phyloP scores from a whole-genome alignment of 92 coral and sea anemone species.

The Galaxea fascicularis region DNA sequence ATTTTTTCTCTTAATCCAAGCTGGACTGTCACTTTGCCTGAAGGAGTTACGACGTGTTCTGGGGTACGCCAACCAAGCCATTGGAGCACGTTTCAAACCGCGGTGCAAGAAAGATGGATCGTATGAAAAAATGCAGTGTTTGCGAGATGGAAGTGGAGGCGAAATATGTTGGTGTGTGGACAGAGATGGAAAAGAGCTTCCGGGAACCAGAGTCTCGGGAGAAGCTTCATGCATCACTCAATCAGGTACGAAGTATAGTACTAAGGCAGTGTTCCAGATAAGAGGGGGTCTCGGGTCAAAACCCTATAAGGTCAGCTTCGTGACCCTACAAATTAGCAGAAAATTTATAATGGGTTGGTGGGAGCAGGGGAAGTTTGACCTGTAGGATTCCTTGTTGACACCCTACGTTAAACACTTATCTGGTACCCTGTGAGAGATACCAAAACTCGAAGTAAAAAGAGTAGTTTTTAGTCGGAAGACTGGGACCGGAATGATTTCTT shows the following conservation, averaged over 20 bases:
- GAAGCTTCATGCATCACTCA: conserved; percentile 65
- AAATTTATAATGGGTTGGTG: too few relatives aligned
- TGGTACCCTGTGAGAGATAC: too few relatives aligned
- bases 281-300: too few relatives aligned
- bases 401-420: too few relatives aligned
- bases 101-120: conserved; percentile 83
- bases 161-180: conserved; percentile 93
- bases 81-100: conserved; percentile 69
- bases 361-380: too few relatives aligned
- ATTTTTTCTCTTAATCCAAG: conserved; percentile 30
- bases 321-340: too few relatives aligned
- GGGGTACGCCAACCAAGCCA: conserved; percentile 69
- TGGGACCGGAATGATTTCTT: too few relatives aligned
- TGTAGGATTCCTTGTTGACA: too few relatives aligned
- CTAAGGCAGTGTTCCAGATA: neutral
- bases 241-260: conserved; percentile 54
- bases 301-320: too few relatives aligned
- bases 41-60: conserved; percentile 79
- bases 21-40: conserved; percentile 77
- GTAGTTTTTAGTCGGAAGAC: too few relatives aligned
- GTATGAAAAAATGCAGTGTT: conserved; percentile 86
- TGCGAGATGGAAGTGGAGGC: conserved; percentile 5
- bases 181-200: conserved; percentile 79
- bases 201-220: conserved; percentile 81
- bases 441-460: too few relatives aligned